Base-by-base conservation (phyloP, 2,888 invertebrate genomes). In the Drosophila setosimentum region DNA sequence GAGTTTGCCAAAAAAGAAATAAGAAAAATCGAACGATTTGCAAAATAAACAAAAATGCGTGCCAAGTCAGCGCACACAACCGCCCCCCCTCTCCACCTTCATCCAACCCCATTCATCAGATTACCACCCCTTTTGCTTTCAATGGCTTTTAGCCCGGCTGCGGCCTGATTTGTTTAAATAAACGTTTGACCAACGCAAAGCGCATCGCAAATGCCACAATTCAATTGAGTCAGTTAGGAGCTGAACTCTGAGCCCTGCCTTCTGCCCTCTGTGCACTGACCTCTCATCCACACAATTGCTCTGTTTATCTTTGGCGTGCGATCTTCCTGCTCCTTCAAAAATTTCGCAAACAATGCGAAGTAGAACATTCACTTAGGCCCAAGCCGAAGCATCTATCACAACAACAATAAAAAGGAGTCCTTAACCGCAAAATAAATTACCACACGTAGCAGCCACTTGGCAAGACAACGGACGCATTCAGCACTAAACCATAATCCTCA, bases 401-500 rank as follows among this genome's bases (percentile, higher is more conserved):
- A 16, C 45, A 30, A 50, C 60, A 21, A 27, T 30, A 58, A 64
- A 68, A 62, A 40, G 67, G 40, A 70, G 77, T 72, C 71, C 81
- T 79, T 79, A 77, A 64, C 73, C 74, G 67, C 62, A 73, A 80
- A 73, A 87, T 78, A 87, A 87, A 89, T 86, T 82, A 63, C 73
- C 76, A 65, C 85, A 89, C 80, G 78, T 80, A 82, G 62, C 80
- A 65, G 42, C 57, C 73, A 79, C 77, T 63, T 73, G 67, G 49
- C 33, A 45, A 21, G 48, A 55, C 65, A 68, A 60, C 45, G 57
- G 45, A 45, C 45, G 32, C 71, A 78, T 72, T 69, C 78, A 72
- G 61, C 79, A 78, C 73, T 84, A 66, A 76, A 59, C 84, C 83
- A 77, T 87, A 89, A 87, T 89, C 86, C 85, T 83, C 86, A 87